Evolutionary conservation across 2,797 vertebrate genomes (phyloP).

Genomic region (Notamacropus eugenii): DNA sequence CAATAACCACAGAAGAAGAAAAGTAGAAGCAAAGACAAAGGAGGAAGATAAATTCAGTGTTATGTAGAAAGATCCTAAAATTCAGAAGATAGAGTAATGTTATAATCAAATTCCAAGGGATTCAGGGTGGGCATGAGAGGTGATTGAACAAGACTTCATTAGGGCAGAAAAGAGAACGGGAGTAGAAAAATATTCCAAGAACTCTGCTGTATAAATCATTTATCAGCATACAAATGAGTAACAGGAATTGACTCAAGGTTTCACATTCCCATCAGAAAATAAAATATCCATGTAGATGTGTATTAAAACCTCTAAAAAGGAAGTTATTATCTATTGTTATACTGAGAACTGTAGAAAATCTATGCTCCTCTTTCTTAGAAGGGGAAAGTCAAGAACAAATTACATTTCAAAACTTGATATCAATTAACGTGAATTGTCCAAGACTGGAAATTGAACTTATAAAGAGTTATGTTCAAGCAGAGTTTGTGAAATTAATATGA

Average conservation of each 20-base stretch:
- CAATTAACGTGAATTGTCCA: conserved; percentile 3
- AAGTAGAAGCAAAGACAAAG: background rate
- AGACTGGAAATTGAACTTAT: conserved; percentile 10
- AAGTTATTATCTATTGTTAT: background rate
- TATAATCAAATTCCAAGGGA: background rate
- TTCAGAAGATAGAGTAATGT: background rate
- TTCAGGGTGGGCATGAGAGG: background rate
- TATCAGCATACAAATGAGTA: background rate
- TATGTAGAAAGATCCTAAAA: background rate
- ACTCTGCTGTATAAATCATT: background rate
- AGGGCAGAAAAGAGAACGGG: background rate
- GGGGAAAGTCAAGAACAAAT: background rate
- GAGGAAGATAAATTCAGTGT: background rate
- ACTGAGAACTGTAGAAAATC: background rate
- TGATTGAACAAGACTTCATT: background rate
- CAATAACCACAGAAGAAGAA: background rate
- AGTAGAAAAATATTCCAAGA: background rate
- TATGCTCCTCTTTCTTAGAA: conserved; percentile 7
- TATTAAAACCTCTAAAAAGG: background rate
- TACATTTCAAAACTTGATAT: conserved; percentile 32
- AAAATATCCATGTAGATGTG: background rate
- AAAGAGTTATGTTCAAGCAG: background rate
- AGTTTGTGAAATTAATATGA: background rate
- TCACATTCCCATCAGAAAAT: background rate
- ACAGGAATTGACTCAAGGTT: background rate